These are phyloP conservation scores for human DNA, from an alignment of 2,113 vertebrate genomes.

Conservation along the genomic window DNA sequence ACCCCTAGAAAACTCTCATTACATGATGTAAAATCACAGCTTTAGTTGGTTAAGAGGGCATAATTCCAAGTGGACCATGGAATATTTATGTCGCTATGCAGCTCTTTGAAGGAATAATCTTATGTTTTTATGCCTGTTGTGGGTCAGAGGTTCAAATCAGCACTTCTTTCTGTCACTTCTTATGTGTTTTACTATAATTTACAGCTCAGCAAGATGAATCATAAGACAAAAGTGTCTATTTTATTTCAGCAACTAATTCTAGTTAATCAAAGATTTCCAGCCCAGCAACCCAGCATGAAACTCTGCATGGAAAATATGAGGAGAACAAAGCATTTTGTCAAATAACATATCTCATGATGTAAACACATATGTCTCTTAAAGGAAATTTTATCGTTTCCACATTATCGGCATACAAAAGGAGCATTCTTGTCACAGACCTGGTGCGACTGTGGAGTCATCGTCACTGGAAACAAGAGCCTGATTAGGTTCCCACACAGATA, in stretches of 20 bases:
- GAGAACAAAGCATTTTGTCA: conserved; percentile 93
- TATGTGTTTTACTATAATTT: conserved; percentile 87
- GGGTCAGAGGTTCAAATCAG: conserved; percentile 87
- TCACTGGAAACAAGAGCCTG: conserved; percentile 95
- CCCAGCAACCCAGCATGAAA: conserved; percentile 87
- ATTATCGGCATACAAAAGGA: conserved; percentile 92
- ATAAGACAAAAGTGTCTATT: conserved; percentile 88
- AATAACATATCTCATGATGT: conserved; percentile 92
- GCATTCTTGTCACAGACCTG: conserved; percentile 93
- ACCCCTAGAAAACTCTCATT: conserved; percentile 51
- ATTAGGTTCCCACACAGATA: conserved; percentile 98
- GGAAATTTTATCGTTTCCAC: conserved; percentile 95
- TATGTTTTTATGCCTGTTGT: conserved; percentile 83
- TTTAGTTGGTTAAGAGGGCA: conserved; percentile 82
- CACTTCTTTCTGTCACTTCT: conserved; percentile 85
- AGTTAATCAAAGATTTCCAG: conserved; percentile 88
- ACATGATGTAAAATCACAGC: conserved; percentile 78
- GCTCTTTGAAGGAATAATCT: conserved; percentile 86
- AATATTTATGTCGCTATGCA: conserved; percentile 85
- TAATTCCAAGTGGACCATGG: conserved; percentile 80
- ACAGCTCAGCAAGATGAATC: conserved; percentile 85
- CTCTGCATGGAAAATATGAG: conserved; percentile 86
- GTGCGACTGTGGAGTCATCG: conserved; percentile 91
- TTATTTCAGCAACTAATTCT: conserved; percentile 87
- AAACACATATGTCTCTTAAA: conserved; percentile 94